A percentile compares a stretch with the other conserved stretches of the same genome.
These are phyloP conservation scores for Ischnura elegans DNA, from an alignment of 2,888 invertebrate genomes.

Conservation along the genomic window DNA sequence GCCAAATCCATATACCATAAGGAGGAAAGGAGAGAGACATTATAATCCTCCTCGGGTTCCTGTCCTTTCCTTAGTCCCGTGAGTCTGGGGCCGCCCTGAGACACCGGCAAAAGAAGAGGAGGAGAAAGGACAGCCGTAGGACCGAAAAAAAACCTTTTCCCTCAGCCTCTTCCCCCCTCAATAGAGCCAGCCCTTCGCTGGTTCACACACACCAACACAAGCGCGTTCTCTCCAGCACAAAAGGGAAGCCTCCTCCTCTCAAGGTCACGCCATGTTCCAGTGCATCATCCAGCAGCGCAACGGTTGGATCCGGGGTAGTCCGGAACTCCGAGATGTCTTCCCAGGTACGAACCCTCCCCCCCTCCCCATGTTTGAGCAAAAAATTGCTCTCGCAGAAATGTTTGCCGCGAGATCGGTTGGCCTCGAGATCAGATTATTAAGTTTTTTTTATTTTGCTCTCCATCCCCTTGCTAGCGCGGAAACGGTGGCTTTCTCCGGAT, in stretches of 20 bases:
- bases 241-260: conserved; percentile 40
- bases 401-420: not conserved
- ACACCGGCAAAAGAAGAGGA: not conserved
- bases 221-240: not conserved
- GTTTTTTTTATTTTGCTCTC: not conserved
- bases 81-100: not conserved
- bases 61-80: not conserved
- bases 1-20: not conserved
- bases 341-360: conserved; percentile 82
- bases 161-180: not conserved
- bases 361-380: too few relatives aligned
- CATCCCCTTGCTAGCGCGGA: not conserved
- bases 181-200: not conserved
- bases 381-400: not conserved
- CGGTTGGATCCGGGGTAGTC: conserved; percentile 87
- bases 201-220: not conserved
- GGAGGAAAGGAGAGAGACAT: not conserved
- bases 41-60: not conserved
- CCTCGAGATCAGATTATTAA: too few relatives aligned
- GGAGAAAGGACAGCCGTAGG: not conserved
- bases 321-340: conserved; percentile 86
- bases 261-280: conserved; percentile 84
- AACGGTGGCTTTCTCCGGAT: not conserved
- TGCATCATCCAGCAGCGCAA: conserved; percentile 90
- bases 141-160: conserved; percentile 20